A percentile compares a stretch with the other conserved stretches of the same genome.
Conservation (phyloP, 2,888 invertebrate species). For the Abrostola tripartita region DNA sequence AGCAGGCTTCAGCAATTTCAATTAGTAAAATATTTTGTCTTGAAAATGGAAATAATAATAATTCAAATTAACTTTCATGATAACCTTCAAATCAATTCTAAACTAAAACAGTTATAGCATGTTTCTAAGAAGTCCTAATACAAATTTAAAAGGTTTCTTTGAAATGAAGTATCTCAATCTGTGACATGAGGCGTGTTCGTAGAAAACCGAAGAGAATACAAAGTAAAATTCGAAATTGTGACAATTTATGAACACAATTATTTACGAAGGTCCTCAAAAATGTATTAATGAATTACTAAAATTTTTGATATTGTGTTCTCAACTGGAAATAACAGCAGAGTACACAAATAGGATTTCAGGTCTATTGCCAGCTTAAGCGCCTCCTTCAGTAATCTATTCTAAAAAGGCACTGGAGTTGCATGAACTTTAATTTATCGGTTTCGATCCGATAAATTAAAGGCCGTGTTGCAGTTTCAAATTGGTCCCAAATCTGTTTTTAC, state of each 20-base stretch:
- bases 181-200: constrained; percentile 13
- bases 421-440: no score
- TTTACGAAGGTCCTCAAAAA: no score
- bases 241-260: constrained; percentile 3
- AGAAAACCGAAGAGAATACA: constrained; percentile 8
- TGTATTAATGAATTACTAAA: no score
- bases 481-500: no score
- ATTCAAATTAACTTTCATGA: constrained; percentile 12
- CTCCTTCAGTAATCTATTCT: no score
- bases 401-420: no score
- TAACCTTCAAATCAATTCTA: constrained; percentile 12
- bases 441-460: no score
- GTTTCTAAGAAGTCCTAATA: constrained; percentile 8
- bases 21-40: background rate
- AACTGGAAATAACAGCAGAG: no score
- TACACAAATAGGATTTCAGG: no score
- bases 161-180: constrained; percentile 23
- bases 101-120: constrained; percentile 12
- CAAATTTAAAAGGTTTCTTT: constrained; percentile 31
- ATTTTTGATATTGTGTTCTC: no score
- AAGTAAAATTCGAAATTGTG: constrained; percentile 5
- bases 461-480: no score
- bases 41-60: background rate
- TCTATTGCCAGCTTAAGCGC: no score
- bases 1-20: background rate